A percentile compares a stretch with the other conserved stretches of the same genome.
Evolutionary conservation across 37 sponge, comb jelly and placozoan genomes (phyloP).

Genomic region (Eunapius fragilis): DNA sequence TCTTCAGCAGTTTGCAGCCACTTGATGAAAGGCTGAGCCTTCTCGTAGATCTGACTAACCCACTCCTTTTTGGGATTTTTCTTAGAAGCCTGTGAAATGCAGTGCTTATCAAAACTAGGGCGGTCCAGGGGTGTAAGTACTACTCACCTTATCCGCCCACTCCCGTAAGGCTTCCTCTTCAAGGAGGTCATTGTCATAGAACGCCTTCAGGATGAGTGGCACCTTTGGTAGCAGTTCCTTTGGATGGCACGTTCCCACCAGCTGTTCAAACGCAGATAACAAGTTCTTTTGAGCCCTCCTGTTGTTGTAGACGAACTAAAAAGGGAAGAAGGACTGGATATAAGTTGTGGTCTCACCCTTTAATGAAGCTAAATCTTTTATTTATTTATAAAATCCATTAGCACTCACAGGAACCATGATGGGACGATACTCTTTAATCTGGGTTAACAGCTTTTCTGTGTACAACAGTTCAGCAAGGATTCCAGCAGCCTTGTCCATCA

Average conservation of each 20-base stretch:
- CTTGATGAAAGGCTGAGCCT: slow-evolving; percentile 80
- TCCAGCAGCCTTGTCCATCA: slow-evolving; percentile 91
- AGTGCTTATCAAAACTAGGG: neutral
- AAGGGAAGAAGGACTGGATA: slow-evolving; percentile 3
- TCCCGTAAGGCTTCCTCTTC: slow-evolving; percentile 94
- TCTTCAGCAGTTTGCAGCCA: slow-evolving; percentile 98
- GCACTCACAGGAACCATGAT: slow-evolving; percentile 87
- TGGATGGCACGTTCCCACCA: slow-evolving; percentile 80
- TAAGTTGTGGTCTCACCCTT: too few relatives aligned
- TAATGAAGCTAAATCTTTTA: too few relatives aligned
- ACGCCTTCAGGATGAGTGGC: slow-evolving; percentile 89
- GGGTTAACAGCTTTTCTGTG: slow-evolving; percentile 70
- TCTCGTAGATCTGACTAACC: slow-evolving; percentile 76
- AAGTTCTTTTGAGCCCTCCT: slow-evolving; percentile 91
- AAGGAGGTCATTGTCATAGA: slow-evolving; percentile 94
- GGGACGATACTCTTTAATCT: slow-evolving; percentile 85
- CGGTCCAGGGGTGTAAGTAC: neutral
- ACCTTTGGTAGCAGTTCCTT: slow-evolving; percentile 78
- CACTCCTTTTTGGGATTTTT: slow-evolving; percentile 74
- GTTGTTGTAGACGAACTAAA: slow-evolving; percentile 87
- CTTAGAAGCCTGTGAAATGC: slow-evolving; percentile 72
- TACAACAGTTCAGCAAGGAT: slow-evolving; percentile 94
- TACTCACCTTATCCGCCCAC: slow-evolving; percentile 91
- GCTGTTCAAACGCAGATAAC: slow-evolving; percentile 88
- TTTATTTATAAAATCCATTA: too few relatives aligned